Evolutionary conservation across 1,140 invertebrate genomes (phyloP).

Genomic region (Dinoponera quadriceps): DNA sequence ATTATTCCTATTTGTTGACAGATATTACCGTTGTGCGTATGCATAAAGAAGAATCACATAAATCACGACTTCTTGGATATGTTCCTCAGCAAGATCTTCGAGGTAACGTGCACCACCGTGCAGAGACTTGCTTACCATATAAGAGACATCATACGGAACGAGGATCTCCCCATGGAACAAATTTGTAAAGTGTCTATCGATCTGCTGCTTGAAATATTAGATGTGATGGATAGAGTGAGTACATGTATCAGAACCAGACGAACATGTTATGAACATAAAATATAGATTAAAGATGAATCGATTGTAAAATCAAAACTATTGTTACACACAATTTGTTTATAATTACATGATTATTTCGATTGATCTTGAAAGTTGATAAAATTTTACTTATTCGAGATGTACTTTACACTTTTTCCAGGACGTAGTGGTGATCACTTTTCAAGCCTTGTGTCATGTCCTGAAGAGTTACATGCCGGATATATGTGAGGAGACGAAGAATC

Average conservation of each 20-base stretch:
- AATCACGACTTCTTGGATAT: conserved; percentile 87
- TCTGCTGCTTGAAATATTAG: conserved; percentile 86
- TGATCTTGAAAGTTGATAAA: conserved; percentile 8
- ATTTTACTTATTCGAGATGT: conserved; percentile 81
- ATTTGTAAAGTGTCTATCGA: conserved; percentile 83
- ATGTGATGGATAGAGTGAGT: conserved; percentile 88
- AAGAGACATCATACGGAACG: conserved; percentile 84
- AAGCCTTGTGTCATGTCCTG: conserved; percentile 89
- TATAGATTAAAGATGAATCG: no score
- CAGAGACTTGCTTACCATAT: conserved; percentile 88
- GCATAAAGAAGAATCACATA: conserved; percentile 76
- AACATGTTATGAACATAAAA: no score
- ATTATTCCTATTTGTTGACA: conserved; percentile 85
- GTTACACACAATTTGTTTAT: not conserved
- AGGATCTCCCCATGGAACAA: conserved; percentile 79
- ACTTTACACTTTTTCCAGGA: conserved; percentile 83
- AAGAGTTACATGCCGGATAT: conserved; percentile 85
- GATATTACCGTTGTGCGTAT: conserved; percentile 87
- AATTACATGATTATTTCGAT: not conserved
- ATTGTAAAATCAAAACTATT: no score
- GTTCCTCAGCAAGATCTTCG: conserved; percentile 88
- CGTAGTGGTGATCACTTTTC: conserved; percentile 90
- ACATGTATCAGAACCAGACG: conserved; percentile 55
- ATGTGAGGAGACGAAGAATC: conserved; percentile 49
- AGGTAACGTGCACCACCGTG: conserved; percentile 87